Base-by-base conservation (phyloP, 2,888 invertebrate genomes). In the Noctuana brunneofusca region DNA sequence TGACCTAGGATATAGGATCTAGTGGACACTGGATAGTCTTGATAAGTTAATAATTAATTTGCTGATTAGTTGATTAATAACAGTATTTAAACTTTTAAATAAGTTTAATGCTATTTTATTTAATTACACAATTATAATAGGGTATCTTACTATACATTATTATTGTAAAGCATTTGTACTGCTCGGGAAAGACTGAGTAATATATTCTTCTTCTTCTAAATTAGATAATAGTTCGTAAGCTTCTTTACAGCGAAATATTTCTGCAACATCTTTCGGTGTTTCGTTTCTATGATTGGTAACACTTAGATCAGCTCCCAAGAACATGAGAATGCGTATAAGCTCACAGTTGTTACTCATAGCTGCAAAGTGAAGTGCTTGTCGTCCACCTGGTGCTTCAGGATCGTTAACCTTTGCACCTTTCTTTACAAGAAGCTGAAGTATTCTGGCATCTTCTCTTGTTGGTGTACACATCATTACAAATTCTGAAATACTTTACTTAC, bases 301-400 rank as follows among this genome's bases (percentile, higher is more conserved):
- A 43, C 71, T 69, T 0, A 84, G 64, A 70, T 89, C 74, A 8
- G 89, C 89, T 22, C 90, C 91, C 3, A 86, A 71, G 0, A 78
- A 68, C 1, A 88, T 62, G 6, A 92, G 78, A 41, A 84, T 70
- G 4, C 66, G 63, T 16, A 89, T 86, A 0, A 92, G 78, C 1
- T 67, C 69, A 43, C 78, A 75, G 65, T 92, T 90, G 65, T 91
- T 84, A 64, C 85, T 86, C 81, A 92, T 88, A 2, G 92, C 92
- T 12, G 90, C 92, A 65, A 90, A 87, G 71, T 93, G 92, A 41
- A 93, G 72, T 0, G 89, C 84, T 69, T 92, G 92, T 12, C 92
- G 81, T 9, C 85, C 81, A 0, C 88, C 89, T 1, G 87, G 84
- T 0, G 81, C 84, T 1, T 79, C 72, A 1, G 79, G 76, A 60